Evolutionary conservation across 2,888 invertebrate genomes (phyloP).

Genomic region (Trachelus troglodyta): DNA sequence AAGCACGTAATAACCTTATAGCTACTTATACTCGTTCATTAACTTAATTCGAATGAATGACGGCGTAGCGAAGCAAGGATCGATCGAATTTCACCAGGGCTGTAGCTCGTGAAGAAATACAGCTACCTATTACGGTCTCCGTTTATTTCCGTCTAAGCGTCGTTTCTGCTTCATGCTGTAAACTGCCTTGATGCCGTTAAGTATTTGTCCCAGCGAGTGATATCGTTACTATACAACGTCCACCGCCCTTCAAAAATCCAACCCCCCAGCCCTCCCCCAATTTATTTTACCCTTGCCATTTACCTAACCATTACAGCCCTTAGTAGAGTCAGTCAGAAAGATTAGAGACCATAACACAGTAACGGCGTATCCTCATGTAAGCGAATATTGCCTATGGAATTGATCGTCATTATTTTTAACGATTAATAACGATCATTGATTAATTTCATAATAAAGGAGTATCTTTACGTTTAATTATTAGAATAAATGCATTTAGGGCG

Average conservation of each 20-base stretch:
- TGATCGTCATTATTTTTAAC: not conserved
- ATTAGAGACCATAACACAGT: not conserved
- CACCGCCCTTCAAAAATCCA: not conserved
- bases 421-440: not conserved
- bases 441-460: not conserved
- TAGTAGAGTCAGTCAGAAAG: not conserved
- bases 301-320: not conserved
- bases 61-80: not conserved
- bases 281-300: not conserved
- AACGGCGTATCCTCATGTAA: not conserved
- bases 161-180: not conserved
- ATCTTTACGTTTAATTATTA: not conserved
- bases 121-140: not conserved
- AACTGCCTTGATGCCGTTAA: not conserved
- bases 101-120: not conserved
- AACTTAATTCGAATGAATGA: not conserved
- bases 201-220: not conserved
- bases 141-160: not conserved
- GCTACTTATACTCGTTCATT: not conserved
- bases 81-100: not conserved
- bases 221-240: not conserved
- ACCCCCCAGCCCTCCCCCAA: too few relatives aligned
- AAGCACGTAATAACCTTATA: not conserved
- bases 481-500: not conserved
- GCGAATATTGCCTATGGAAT: not conserved